Percentiles rank a stretch among this genome's conserved stretches.
Conservation (phyloP, 1,140 invertebrate genomes). For the Acromyrmex charruanus region DNA sequence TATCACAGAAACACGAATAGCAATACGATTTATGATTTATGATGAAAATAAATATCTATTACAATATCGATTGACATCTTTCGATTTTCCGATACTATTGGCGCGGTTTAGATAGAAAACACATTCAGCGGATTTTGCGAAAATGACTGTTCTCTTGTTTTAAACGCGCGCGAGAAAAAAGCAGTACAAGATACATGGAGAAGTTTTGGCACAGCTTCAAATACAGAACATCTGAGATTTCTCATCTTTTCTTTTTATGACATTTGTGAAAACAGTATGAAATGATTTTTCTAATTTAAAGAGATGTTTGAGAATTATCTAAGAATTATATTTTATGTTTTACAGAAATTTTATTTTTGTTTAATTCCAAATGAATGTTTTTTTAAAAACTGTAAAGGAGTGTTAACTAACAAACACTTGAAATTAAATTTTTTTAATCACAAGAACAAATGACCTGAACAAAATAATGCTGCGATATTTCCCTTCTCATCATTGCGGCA, state of each 20-base stretch:
- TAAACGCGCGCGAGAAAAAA: background rate
- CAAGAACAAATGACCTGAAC: background rate
- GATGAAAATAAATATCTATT: slow-evolving; percentile 50
- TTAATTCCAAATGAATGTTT: background rate
- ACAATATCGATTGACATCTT: slow-evolving; percentile 25
- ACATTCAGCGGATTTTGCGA: slow-evolving; percentile 21
- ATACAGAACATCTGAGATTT: background rate
- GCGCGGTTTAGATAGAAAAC: slow-evolving; percentile 7
- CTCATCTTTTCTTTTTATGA: background rate
- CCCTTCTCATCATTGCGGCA: background rate
- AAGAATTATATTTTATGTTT: background rate
- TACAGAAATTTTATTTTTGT: background rate
- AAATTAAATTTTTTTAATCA: background rate
- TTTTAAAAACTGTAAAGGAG: background rate
- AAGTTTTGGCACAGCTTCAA: background rate
- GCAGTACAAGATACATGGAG: background rate
- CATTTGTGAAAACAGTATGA: background rate
- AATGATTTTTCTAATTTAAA: background rate
- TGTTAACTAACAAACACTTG: background rate
- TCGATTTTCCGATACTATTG: slow-evolving; percentile 34
- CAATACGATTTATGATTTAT: slow-evolving; percentile 29
- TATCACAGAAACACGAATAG: background rate
- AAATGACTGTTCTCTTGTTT: slow-evolving; percentile 32
- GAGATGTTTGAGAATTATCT: background rate
- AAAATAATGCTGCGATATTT: background rate